Conservation (phyloP, 2,888 invertebrate genomes). For the Arrhopalites spinosus region DNA sequence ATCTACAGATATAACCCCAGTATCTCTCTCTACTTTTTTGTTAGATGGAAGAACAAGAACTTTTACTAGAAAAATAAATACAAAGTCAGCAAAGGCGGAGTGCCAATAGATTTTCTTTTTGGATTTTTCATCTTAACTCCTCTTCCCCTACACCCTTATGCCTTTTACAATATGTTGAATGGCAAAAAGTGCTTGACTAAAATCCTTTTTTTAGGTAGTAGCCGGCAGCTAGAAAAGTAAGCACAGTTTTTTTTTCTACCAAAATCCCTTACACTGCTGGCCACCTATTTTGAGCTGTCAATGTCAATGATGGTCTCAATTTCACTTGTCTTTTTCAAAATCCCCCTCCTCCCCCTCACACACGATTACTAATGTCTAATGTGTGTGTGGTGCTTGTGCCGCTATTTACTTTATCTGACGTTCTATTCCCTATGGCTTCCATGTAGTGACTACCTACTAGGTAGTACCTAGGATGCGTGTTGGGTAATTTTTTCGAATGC, state of each 20-base stretch:
- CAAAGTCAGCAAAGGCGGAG: too few species aligned
- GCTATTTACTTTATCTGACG: too few species aligned
- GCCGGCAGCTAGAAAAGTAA: background rate
- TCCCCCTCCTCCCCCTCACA: background rate
- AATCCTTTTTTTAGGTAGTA: background rate
- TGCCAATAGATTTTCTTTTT: background rate
- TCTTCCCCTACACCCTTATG: background rate
- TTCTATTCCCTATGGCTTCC: too few species aligned
- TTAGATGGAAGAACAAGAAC: background rate
- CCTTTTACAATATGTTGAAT: background rate
- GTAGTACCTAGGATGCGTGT: too few species aligned
- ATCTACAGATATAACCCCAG: too few species aligned
- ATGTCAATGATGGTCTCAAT: background rate
- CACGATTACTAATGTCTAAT: background rate
- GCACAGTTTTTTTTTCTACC: background rate
- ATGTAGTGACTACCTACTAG: too few species aligned
- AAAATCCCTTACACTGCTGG: background rate
- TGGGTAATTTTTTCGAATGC: too few species aligned
- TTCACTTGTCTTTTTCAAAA: background rate
- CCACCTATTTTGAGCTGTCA: constrained; percentile 9
- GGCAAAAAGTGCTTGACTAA: background rate
- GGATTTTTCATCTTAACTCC: background rate
- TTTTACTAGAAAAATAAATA: background rate
- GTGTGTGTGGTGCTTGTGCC: too few species aligned
- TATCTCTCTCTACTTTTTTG: too few species aligned